These are phyloP conservation scores for Plagodis pulveraria DNA, from an alignment of 2,888 invertebrate genomes.

Conservation along the genomic window DNA sequence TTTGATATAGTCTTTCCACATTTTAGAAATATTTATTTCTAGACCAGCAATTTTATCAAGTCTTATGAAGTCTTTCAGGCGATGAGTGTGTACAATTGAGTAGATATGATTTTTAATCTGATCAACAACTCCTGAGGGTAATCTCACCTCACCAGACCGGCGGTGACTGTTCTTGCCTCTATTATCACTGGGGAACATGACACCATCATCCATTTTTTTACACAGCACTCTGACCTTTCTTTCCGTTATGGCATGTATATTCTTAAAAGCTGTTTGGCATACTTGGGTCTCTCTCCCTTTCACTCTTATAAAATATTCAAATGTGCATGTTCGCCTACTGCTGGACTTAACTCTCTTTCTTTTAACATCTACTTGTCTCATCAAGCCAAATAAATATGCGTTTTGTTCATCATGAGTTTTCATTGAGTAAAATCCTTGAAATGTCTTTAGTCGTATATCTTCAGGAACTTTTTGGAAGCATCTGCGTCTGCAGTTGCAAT, in stretches of 20 bases:
- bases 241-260: slow-evolving; percentile 84
- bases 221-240: slow-evolving; percentile 84
- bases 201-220: slow-evolving; percentile 85
- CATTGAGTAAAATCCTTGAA: slow-evolving; percentile 84
- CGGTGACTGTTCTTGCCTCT: slow-evolving; percentile 83
- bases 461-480: slow-evolving; percentile 82
- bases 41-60: slow-evolving; percentile 82
- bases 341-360: slow-evolving; percentile 83
- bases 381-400: slow-evolving; percentile 84
- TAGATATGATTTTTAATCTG: slow-evolving; percentile 84
- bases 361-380: slow-evolving; percentile 84
- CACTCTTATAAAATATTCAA: slow-evolving; percentile 83
- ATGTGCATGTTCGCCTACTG: slow-evolving; percentile 82
- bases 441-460: slow-evolving; percentile 78
- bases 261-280: slow-evolving; percentile 84
- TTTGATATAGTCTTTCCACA: slow-evolving; percentile 85
- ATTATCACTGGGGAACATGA: slow-evolving; percentile 85
- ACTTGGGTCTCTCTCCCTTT: slow-evolving; percentile 84
- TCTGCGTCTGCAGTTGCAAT: slow-evolving; percentile 81
- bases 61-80: slow-evolving; percentile 80
- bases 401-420: slow-evolving; percentile 85
- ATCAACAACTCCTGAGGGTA: slow-evolving; percentile 76
- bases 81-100: slow-evolving; percentile 80
- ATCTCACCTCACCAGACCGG: slow-evolving; percentile 78
- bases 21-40: slow-evolving; percentile 84